phyloP scores from a whole-genome alignment of 2,888 invertebrate species.

The Hipparchia semele region DNA sequence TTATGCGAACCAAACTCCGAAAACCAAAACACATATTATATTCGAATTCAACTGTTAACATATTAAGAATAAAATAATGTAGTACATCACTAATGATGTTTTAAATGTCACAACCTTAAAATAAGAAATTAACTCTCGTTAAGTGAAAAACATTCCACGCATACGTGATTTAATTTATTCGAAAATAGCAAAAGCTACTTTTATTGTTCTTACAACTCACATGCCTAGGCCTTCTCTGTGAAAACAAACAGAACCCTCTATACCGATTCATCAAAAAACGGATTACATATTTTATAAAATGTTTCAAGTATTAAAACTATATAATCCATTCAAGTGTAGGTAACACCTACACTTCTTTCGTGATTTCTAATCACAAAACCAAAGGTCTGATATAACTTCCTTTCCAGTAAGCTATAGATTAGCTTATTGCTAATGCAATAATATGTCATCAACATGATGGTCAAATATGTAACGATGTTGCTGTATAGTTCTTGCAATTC shows the following conservation, averaged over 20 bases:
- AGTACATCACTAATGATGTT: slow-evolving; percentile 43
- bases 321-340: not conserved
- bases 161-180: not conserved
- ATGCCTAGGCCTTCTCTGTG: not conserved
- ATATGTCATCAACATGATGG: slow-evolving; percentile 1
- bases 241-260: not conserved
- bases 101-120: slow-evolving; percentile 43
- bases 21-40: slow-evolving; percentile 24
- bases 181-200: slow-evolving; percentile 9
- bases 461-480: not conserved
- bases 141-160: slow-evolving; percentile 5
- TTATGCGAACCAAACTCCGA: slow-evolving; percentile 13
- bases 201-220: slow-evolving; percentile 6
- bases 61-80: slow-evolving; percentile 37
- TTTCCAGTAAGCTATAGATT: not conserved
- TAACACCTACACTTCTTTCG: not conserved
- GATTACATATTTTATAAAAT: slow-evolving; percentile 5
- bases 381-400: not conserved
- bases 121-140: slow-evolving; percentile 11
- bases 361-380: not conserved
- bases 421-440: slow-evolving; percentile 20
- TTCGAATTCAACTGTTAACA: slow-evolving; percentile 26
- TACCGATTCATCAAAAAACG: not conserved
- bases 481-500: too few species aligned
- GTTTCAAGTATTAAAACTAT: slow-evolving; percentile 1